Evolutionary conservation across 2,888 invertebrate genomes (phyloP).

Genomic region (Diaphora mendica): DNA sequence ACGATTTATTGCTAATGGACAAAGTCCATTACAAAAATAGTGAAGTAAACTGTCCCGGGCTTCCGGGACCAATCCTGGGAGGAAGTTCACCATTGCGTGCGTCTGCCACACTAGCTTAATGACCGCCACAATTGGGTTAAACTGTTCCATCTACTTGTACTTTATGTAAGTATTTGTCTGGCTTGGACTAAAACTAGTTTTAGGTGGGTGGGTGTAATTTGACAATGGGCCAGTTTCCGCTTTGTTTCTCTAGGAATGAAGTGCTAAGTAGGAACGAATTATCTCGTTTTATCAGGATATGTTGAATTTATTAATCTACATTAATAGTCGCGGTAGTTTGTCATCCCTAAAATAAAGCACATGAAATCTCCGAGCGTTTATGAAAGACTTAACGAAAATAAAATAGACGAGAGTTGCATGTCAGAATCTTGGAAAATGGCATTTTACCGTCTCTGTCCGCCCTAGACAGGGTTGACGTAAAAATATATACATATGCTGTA

Average conservation of each 20-base stretch:
- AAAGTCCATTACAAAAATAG: constrained; percentile 77
- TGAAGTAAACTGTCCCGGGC: constrained; percentile 50
- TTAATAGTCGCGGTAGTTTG: neutral
- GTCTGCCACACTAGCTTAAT: constrained; percentile 49
- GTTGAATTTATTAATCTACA: neutral
- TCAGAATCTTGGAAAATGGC: neutral
- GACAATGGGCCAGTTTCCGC: constrained; percentile 16
- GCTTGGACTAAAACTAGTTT: constrained; percentile 30
- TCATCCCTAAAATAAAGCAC: neutral
- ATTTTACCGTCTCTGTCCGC: neutral
- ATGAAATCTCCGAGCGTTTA: neutral
- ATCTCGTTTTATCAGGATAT: neutral
- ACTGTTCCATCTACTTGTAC: constrained; percentile 37
- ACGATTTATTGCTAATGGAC: constrained; percentile 73
- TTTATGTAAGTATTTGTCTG: constrained; percentile 39
- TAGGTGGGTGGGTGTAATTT: constrained; percentile 24
- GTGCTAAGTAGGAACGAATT: constrained; percentile 12
- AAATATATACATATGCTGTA: too few species aligned
- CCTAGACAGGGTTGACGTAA: neutral
- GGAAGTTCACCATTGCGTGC: constrained; percentile 46
- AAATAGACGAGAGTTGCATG: neutral
- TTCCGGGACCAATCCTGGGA: constrained; percentile 52
- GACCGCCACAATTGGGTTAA: constrained; percentile 53
- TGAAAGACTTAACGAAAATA: neutral
- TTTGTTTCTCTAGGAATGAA: constrained; percentile 4